A percentile compares a stretch with the other conserved stretches of the same genome.
phyloP scores from a whole-genome alignment of 23 tunicate genomes.

The Diplosoma virens region DNA sequence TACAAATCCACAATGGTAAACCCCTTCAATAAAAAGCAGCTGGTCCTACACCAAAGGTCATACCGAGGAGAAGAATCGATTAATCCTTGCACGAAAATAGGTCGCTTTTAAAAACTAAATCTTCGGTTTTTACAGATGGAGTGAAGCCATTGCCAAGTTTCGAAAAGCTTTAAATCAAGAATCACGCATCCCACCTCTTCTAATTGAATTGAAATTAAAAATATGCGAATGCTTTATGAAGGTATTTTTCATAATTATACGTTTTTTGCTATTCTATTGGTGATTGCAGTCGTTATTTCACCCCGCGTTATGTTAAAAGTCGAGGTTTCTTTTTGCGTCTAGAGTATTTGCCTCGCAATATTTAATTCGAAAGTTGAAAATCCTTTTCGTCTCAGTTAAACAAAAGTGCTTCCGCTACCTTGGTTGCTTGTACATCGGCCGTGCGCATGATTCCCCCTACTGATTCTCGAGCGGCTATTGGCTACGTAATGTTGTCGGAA shows the following conservation, averaged over 20 bases:
- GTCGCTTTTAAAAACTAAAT: not conserved
- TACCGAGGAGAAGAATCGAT: too few species aligned
- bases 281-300: not conserved
- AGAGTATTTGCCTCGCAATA: too few species aligned
- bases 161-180: constrained; percentile 70
- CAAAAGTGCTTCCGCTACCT: constrained; percentile 38
- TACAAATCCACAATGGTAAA: too few species aligned
- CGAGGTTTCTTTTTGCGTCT: too few species aligned
- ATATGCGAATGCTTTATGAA: constrained; percentile 90
- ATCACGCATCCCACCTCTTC: constrained; percentile 42
- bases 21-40: too few species aligned
- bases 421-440: constrained; percentile 44
- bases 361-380: too few species aligned
- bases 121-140: constrained; percentile 44
- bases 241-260: constrained; percentile 17
- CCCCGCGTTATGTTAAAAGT: not conserved
- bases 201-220: constrained; percentile 62
- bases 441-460: constrained; percentile 36
- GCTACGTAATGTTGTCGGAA: constrained; percentile 41
- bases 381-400: constrained; percentile 44
- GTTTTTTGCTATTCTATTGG: too few species aligned
- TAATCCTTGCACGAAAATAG: too few species aligned
- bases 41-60: too few species aligned
- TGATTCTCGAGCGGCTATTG: constrained; percentile 37
- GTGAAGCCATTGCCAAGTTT: constrained; percentile 64